Evolutionary conservation across 2,113 vertebrate genomes (phyloP).

Genomic region (Albula goreensis): DNA sequence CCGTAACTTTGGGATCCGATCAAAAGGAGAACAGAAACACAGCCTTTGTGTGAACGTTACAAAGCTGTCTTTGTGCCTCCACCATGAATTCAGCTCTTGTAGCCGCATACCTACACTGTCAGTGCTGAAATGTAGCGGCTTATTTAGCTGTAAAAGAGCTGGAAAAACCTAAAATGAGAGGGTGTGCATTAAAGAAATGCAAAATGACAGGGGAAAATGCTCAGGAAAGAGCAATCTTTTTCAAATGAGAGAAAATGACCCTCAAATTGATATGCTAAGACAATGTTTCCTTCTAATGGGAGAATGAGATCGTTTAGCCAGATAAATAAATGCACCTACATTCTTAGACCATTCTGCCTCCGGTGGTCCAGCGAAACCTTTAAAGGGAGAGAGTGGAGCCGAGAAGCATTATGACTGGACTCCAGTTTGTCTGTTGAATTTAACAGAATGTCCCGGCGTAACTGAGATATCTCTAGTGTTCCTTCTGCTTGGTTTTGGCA

Average conservation of each 20-base stretch:
- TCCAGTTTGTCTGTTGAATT: neutral
- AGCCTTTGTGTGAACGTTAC: slow-evolving; percentile 39
- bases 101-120: slow-evolving; percentile 46
- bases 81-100: slow-evolving; percentile 27
- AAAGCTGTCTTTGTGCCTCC: slow-evolving; percentile 60
- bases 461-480: neutral
- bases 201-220: neutral
- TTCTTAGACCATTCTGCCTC: neutral
- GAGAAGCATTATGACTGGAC: no score
- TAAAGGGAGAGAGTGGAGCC: neutral
- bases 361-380: neutral
- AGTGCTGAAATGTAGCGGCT: slow-evolving; percentile 12
- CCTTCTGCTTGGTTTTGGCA: neutral
- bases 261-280: slow-evolving; percentile 7
- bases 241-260: neutral
- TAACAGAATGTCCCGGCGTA: neutral
- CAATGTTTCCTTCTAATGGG: neutral
- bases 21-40: slow-evolving; percentile 10
- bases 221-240: neutral
- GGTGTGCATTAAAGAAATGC: neutral
- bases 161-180: neutral
- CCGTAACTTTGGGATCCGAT: neutral
- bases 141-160: neutral
- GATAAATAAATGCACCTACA: neutral
- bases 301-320: neutral